phyloP scores from a whole-genome alignment of 2,797 vertebrate genomes.

The Myotis findleyi region DNA sequence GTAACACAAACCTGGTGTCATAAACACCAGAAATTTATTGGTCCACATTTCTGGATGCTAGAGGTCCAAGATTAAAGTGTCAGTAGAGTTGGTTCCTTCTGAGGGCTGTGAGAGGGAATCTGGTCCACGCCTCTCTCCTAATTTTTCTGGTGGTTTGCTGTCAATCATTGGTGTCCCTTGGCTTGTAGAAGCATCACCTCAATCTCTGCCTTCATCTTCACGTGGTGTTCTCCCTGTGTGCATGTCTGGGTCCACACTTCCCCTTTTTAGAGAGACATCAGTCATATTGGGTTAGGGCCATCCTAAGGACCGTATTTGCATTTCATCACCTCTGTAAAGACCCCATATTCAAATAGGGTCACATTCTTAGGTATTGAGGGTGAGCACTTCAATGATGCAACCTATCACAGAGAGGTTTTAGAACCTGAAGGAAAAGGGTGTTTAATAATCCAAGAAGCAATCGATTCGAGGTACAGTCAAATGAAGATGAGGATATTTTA shows the following conservation, averaged over 20 bases:
- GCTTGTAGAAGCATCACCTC: neutral
- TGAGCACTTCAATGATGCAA: neutral
- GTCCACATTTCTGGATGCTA: neutral
- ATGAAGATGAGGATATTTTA: neutral
- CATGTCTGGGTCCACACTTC: neutral
- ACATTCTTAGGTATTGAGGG: neutral
- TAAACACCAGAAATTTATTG: neutral
- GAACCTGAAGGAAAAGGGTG: neutral
- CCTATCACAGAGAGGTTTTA: neutral
- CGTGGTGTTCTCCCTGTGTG: neutral
- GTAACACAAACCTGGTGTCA: neutral
- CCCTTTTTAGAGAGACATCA: neutral
- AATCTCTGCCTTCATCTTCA: neutral
- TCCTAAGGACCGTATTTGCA: neutral
- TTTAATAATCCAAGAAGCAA: slow-evolving; percentile 4
- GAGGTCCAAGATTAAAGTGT: neutral
- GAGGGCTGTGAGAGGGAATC: neutral
- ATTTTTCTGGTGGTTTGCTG: neutral
- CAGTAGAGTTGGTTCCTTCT: neutral
- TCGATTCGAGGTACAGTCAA: neutral
- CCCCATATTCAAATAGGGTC: neutral
- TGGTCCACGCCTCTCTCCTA: neutral
- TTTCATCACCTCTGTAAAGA: neutral
- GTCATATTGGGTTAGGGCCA: neutral
- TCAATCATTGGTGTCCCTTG: neutral